phyloP scores from a whole-genome alignment of 1,140 invertebrate genomes.

The Penaeus vannamei region DNA sequence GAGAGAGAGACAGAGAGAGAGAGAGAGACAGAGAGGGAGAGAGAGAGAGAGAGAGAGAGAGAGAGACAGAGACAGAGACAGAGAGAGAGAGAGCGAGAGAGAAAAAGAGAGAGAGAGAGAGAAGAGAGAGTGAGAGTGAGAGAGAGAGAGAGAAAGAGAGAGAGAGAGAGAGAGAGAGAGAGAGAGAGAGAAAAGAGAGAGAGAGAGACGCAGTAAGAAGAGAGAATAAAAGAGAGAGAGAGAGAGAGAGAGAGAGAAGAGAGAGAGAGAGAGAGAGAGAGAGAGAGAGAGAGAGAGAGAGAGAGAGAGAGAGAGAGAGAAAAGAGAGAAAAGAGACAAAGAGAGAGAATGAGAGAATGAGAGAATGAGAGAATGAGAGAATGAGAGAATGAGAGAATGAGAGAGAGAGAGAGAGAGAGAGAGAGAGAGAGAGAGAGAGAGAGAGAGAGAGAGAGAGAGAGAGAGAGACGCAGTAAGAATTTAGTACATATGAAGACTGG shows the following conservation, averaged over 20 bases:
- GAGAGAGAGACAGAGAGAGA: neutral
- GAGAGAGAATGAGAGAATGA: neutral
- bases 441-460: too few relatives aligned
- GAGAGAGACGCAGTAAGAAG: neutral
- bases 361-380: neutral
- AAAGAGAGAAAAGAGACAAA: neutral
- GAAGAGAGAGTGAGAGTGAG: neutral
- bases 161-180: neutral
- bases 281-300: neutral
- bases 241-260: too few relatives aligned
- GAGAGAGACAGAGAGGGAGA: too few relatives aligned
- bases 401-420: neutral
- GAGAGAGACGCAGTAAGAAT: too few relatives aligned
- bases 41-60: neutral
- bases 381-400: neutral
- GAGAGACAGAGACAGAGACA: neutral
- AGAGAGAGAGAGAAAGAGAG: neutral
- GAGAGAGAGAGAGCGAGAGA: neutral
- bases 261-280: neutral
- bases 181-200: neutral
- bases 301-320: neutral
- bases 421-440: too few relatives aligned
- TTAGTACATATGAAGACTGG: too few relatives aligned
- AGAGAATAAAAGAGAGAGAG: too few relatives aligned
- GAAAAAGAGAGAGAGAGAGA: neutral